Conservation (phyloP, 1,140 invertebrate species). For the Arctopsyche grandis region DNA sequence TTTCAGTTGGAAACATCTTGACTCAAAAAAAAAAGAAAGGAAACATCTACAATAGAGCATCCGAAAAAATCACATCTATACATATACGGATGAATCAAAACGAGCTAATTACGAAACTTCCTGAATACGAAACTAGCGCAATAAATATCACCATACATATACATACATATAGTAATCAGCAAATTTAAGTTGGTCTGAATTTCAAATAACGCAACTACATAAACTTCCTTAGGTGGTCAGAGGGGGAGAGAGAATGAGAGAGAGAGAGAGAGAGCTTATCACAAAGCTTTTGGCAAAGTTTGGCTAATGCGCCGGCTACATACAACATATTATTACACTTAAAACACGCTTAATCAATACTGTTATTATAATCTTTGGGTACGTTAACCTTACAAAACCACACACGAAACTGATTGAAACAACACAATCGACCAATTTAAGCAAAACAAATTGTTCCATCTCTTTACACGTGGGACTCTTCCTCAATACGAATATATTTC, state of each 20-base stretch:
- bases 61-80: too few relatives aligned
- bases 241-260: background rate
- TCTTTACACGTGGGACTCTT: too few relatives aligned
- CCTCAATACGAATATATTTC: too few relatives aligned
- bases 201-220: background rate
- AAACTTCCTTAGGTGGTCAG: background rate
- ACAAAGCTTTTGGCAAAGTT: conserved; percentile 12
- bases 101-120: too few relatives aligned
- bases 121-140: too few relatives aligned
- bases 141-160: too few relatives aligned
- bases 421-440: too few relatives aligned
- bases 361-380: background rate
- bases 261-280: background rate
- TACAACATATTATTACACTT: background rate
- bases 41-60: too few relatives aligned
- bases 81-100: too few relatives aligned
- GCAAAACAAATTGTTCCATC: too few relatives aligned
- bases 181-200: background rate
- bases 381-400: background rate
- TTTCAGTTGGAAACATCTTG: background rate
- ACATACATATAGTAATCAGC: too few relatives aligned
- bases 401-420: background rate
- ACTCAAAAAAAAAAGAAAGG: too few relatives aligned
- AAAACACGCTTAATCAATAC: background rate
- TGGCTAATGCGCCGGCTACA: background rate